These are phyloP conservation scores for Gastracanthus pulcherrimus DNA, from an alignment of 2,888 invertebrate species.

Conservation along the genomic window DNA sequence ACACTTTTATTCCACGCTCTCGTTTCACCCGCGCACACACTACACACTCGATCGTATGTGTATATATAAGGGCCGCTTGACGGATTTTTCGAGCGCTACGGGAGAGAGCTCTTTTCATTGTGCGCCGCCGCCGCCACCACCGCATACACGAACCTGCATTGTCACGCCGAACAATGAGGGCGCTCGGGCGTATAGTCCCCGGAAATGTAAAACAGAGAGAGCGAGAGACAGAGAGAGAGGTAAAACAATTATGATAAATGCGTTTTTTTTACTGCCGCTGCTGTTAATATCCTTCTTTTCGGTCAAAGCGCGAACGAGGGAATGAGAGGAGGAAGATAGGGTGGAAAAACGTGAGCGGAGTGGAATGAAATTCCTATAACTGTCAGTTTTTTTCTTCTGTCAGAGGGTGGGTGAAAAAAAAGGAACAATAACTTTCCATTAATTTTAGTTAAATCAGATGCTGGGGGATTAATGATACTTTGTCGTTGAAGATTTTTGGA, in stretches of 20 bases:
- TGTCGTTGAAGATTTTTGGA: background rate
- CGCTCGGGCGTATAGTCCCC: background rate
- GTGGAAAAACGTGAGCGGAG: background rate
- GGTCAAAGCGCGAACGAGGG: background rate
- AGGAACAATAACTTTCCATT: background rate
- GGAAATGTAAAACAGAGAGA: slow-evolving; percentile 19
- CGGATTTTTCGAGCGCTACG: slow-evolving; percentile 9
- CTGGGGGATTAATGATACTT: background rate
- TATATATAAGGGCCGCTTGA: background rate
- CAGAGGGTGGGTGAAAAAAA: background rate
- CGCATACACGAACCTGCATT: slow-evolving; percentile 9
- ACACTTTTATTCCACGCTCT: too few relatives aligned
- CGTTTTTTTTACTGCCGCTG: background rate
- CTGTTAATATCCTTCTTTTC: too few relatives aligned
- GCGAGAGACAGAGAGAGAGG: too few relatives aligned
- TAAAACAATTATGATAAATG: slow-evolving; percentile 27
- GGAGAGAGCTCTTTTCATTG: background rate
- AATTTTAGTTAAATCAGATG: background rate
- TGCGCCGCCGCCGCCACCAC: too few relatives aligned
- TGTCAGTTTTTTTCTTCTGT: background rate
- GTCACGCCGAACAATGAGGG: slow-evolving; percentile 35
- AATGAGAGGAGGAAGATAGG: background rate
- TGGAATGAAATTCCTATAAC: background rate
- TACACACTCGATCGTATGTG: too few relatives aligned
- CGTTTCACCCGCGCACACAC: background rate